Percentiles rank a stretch among this genome's conserved stretches.
phyloP scores from a whole-genome alignment of 2,888 invertebrate species.

The Hartigia nigra region DNA sequence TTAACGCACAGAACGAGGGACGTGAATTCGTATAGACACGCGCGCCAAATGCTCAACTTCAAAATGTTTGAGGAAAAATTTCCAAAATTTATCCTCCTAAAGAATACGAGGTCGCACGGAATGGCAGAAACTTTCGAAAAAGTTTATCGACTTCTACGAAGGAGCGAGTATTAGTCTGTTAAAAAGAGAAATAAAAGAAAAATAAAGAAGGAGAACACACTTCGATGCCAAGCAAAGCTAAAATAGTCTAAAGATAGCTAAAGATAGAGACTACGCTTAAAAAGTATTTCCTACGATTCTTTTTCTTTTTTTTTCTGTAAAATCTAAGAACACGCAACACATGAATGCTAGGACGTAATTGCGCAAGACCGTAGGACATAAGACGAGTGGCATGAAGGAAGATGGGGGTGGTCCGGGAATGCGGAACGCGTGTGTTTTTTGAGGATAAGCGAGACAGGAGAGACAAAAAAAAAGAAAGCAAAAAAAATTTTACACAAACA shows the following conservation, averaged over 20 bases:
- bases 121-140: neutral
- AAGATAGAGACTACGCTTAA: conserved; percentile 1
- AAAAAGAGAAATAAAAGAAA: neutral
- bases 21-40: neutral
- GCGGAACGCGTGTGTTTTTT: conserved; percentile 33
- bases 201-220: conserved; percentile 19
- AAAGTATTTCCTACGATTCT: neutral
- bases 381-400: conserved; percentile 18
- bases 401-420: conserved; percentile 59
- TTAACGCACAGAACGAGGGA: neutral
- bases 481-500: neutral
- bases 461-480: too few relatives aligned
- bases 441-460: neutral
- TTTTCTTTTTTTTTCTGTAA: neutral
- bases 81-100: neutral
- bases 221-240: conserved; percentile 23
- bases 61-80: neutral
- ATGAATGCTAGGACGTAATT: conserved; percentile 4
- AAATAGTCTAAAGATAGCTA: too few relatives aligned
- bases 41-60: neutral
- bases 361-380: conserved; percentile 9
- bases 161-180: neutral
- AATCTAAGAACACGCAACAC: neutral
- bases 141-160: neutral
- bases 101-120: neutral